Base-by-base conservation (phyloP, 2,113 vertebrate species). In the Microcebus tavaratra region DNA sequence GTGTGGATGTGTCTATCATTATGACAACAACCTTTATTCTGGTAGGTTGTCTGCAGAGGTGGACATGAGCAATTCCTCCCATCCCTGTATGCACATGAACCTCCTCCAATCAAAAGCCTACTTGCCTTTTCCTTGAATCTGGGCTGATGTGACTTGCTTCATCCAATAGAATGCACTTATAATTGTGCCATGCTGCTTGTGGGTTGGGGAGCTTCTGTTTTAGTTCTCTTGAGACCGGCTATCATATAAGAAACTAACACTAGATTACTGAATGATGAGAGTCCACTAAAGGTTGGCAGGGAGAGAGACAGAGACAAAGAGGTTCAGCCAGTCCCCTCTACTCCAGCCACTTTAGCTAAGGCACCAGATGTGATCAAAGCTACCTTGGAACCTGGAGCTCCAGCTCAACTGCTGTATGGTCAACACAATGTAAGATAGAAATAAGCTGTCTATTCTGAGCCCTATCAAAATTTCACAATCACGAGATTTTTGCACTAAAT, bases 391-490 rank as follows among this genome's bases (percentile, higher is more conserved):
- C 8, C 25, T 63, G 13, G 29, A 83, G n/a, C 17, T 29, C 57
- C 53, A 87, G 25, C 12, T 75, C 76, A 68, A 21, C 39, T 61
- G 78, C 36, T 67, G 5, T 53, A 39, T 45, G 45, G 36, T 83
- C 53, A 57, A 78, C 48, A 86, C 31, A 15, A 1, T 20, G 2
- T 91, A 39, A 72, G 9, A 29, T 25, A 68, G 80, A 53, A 88
- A 94, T 39, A 93, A 76, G 18, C n/a, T 42, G 5, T 84, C 10
- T 70, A 13, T 67, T 70, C 31, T 34, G 42, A 92, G 29, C 31
- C 42, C n/a, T 79, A 68, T n/a, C 72, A 68, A 55, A 72, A 85
- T 91, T 73, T 85, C 45, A 65, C 59, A 94, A 92, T 81, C 53
- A 20, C 36, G 13, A 55, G 34, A 97, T 90, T 76, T 80, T 87